phyloP scores from a whole-genome alignment of 1,140 invertebrate species.

The Probaryconus sp. region DNA sequence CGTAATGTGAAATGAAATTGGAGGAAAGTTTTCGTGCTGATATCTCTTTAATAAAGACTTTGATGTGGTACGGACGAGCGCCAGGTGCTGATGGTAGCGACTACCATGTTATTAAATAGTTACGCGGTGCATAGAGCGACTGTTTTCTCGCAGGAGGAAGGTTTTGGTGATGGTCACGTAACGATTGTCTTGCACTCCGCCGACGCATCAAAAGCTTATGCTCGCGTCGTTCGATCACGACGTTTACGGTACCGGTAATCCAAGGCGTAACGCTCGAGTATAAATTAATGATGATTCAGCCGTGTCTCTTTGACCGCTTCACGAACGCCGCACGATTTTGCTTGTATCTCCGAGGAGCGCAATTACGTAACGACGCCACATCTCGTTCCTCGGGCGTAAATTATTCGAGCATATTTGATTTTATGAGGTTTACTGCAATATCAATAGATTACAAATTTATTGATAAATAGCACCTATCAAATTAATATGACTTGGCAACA shows the following conservation, averaged over 20 bases:
- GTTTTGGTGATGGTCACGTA: background rate
- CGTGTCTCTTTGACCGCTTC: constrained; percentile 36
- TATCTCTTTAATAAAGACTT: constrained; percentile 65
- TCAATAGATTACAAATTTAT: too few relatives aligned
- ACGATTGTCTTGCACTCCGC: constrained; percentile 13
- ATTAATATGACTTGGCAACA: too few relatives aligned
- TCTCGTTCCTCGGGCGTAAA: constrained; percentile 28
- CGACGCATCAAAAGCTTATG: constrained; percentile 7
- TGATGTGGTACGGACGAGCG: constrained; percentile 54
- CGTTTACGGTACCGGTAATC: constrained; percentile 43
- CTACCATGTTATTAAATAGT: constrained; percentile 68
- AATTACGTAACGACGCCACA: constrained; percentile 48
- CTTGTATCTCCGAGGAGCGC: too few relatives aligned
- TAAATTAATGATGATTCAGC: constrained; percentile 53
- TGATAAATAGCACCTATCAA: too few relatives aligned
- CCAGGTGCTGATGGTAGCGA: constrained; percentile 59
- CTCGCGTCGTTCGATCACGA: constrained; percentile 15
- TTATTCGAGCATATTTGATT: too few relatives aligned
- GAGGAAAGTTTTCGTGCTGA: too few relatives aligned
- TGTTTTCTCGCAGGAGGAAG: background rate
- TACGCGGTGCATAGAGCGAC: constrained; percentile 52
- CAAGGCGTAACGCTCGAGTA: constrained; percentile 37
- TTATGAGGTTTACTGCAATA: too few relatives aligned
- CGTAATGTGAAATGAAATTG: too few relatives aligned
- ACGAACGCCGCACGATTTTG: constrained; percentile 31